phyloP scores from a whole-genome alignment of 1,140 invertebrate genomes.

The Drosophila albomicans region DNA sequence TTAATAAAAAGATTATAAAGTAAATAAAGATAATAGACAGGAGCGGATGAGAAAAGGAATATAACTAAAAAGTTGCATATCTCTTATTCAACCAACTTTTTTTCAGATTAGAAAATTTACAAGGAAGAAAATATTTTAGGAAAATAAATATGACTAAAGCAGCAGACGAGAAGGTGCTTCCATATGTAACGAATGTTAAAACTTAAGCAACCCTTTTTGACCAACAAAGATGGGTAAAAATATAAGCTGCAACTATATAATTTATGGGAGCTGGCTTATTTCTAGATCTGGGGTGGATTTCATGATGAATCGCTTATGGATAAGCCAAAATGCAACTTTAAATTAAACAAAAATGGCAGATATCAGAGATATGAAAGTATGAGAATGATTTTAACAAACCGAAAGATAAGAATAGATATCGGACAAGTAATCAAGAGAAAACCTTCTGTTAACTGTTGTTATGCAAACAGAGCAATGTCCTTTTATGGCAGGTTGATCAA shows the following conservation, averaged over 20 bases:
- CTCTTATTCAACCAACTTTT: no score
- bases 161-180: no score
- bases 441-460: slow-evolving; percentile 30
- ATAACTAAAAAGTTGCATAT: no score
- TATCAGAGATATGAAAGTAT: background rate
- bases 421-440: background rate
- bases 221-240: background rate
- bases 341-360: background rate
- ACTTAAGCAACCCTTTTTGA: background rate
- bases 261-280: slow-evolving; percentile 47
- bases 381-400: background rate
- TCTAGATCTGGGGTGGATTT: background rate
- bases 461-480: slow-evolving; percentile 15
- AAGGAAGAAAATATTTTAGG: no score
- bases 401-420: background rate
- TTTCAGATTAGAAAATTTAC: no score
- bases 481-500: slow-evolving; percentile 41
- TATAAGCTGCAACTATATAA: slow-evolving; percentile 49
- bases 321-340: background rate
- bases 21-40: background rate
- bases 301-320: background rate
- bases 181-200: no score
- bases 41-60: background rate
- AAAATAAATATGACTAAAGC: no score
- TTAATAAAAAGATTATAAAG: no score